Conservation (phyloP, 2,888 invertebrate genomes). For the Sthenelais limicola region DNA sequence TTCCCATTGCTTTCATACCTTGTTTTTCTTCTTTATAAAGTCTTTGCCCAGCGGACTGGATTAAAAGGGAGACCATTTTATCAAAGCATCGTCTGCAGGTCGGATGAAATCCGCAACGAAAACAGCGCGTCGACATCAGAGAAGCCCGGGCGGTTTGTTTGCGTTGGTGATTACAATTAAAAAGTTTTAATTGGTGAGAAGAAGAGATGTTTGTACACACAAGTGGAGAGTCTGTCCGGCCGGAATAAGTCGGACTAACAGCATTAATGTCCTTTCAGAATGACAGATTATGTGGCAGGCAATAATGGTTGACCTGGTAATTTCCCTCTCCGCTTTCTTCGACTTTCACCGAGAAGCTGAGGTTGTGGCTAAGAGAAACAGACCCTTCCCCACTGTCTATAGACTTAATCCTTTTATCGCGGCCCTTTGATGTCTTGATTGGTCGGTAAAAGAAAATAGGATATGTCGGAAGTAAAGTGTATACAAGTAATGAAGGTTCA, state of each 20-base stretch:
- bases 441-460: constrained; percentile 22
- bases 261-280: neutral
- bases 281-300: constrained; percentile 13
- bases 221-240: neutral
- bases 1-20: constrained; percentile 11
- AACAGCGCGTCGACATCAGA: constrained; percentile 31
- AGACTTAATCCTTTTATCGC: neutral
- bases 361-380: no score
- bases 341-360: neutral
- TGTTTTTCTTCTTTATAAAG: constrained; percentile 13
- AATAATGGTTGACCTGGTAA: no score
- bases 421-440: constrained; percentile 21
- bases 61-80: constrained; percentile 18
- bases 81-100: constrained; percentile 12
- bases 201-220: constrained; percentile 34
- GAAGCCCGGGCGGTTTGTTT: constrained; percentile 11
- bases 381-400: constrained; percentile 5
- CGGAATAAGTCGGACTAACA: constrained; percentile 12
- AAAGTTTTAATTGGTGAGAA: constrained; percentile 36
- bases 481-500: no score
- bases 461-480: neutral
- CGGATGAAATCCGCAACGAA: constrained; percentile 32
- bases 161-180: constrained; percentile 30
- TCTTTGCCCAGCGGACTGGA: neutral
- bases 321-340: neutral